Percentiles rank a stretch among this genome's conserved stretches.
Evolutionary conservation across 2,888 invertebrate species (phyloP).

Genomic region (Conomelus anceps): DNA sequence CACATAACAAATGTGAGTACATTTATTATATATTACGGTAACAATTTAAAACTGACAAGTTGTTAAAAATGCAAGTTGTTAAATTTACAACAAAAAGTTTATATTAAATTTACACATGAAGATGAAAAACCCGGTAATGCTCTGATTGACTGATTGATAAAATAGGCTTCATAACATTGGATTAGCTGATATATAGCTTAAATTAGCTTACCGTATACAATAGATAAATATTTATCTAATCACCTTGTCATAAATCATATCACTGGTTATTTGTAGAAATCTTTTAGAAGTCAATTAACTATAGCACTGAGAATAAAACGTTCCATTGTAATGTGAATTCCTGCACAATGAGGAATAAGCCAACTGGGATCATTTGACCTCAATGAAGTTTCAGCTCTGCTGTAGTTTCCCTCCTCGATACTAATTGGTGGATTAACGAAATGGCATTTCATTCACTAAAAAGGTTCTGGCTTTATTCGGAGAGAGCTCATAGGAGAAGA

Average conservation of each 20-base stretch:
- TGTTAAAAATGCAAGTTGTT: no score
- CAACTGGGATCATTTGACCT: neutral
- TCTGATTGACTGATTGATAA: no score
- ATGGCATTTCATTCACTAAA: neutral
- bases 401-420: neutral
- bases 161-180: no score
- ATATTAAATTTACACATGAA: no score
- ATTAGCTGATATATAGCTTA: no score
- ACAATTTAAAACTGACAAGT: no score
- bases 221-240: neutral
- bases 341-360: neutral
- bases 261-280: neutral
- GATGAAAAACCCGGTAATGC: no score
- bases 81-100: no score
- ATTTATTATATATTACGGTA: no score
- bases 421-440: neutral
- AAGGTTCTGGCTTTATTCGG: neutral
- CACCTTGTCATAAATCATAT: neutral
- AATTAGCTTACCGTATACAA: neutral
- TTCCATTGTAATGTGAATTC: neutral
- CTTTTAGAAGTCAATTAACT: neutral
- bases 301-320: neutral
- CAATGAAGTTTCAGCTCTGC: neutral
- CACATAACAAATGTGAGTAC: no score
- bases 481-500: neutral